Percentiles rank a stretch among this genome's conserved stretches.
Conservation (phyloP, 2,113 vertebrate genomes). For the Ahaetulla prasina region DNA sequence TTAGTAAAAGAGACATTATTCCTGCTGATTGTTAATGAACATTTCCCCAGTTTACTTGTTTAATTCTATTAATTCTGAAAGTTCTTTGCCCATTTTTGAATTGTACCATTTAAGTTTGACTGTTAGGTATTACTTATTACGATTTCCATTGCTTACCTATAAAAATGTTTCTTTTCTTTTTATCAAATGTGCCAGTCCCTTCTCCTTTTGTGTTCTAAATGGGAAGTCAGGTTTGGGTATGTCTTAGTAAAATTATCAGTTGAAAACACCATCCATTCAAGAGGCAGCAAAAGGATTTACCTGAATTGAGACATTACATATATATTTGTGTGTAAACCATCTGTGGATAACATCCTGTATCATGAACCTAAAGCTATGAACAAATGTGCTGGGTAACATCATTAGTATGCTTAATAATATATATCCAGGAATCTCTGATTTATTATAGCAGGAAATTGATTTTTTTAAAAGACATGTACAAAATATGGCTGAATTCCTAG, state of each 20-base stretch:
- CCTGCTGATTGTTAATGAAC: neutral
- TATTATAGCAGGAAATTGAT: too few relatives aligned
- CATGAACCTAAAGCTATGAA: too few relatives aligned
- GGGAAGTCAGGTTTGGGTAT: neutral
- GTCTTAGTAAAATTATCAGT: conserved; percentile 15
- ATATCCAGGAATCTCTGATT: too few relatives aligned
- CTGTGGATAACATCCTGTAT: too few relatives aligned
- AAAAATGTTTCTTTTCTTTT: neutral
- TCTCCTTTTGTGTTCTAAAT: neutral
- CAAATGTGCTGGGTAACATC: too few relatives aligned
- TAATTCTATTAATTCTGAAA: neutral
- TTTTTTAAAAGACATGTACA: too few relatives aligned
- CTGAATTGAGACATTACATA: neutral
- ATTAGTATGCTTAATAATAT: too few relatives aligned
- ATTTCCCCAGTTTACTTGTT: neutral
- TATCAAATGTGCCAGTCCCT: conserved; percentile 25
- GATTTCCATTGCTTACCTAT: neutral
- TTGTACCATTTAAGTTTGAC: neutral
- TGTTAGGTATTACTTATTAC: neutral
- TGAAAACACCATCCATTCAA: neutral
- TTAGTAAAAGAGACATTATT: neutral
- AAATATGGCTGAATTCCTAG: too few relatives aligned
- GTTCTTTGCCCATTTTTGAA: neutral
- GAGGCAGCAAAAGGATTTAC: neutral
- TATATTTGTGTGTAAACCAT: too few relatives aligned